Base-by-base conservation (phyloP, 2,888 invertebrate species). In the Thera obeliscata region DNA sequence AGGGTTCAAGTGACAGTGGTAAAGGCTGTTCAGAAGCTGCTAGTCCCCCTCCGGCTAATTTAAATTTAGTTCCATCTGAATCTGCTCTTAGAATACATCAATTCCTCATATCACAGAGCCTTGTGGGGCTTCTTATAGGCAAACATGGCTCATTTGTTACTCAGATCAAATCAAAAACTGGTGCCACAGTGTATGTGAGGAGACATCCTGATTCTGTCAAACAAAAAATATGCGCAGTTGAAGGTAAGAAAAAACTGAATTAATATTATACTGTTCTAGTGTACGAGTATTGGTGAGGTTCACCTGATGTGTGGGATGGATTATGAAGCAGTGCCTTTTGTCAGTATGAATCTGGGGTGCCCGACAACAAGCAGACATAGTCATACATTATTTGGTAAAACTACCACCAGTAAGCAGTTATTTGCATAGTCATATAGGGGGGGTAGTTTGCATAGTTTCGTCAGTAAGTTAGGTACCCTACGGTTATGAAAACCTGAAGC, bases 111-210 rank as follows among this genome's bases (percentile, higher is more conserved):
- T 96, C 96, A 54, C 96, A 96, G 82, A 90, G 94, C 66, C 91
- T 98, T 73, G 97, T 98, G 68, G 98, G 98, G 22, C 95, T 96
- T 67, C 94, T 99, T 76, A 98, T 98, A 86, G 99, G 99, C 52
- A 96, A 95, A 78, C 95, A 96, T 77, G 98, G 98, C 55, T 93
- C 95, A 52, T 97, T 96, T 89, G 96, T 99, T n/a, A 96, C 96
- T 74, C 95, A 95, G 80, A 96, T 98, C 74, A 97, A 97, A 86
- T 93, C 95, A 43, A 96, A 96, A 84, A 96, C 98, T 2, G 95
- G 96, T 75, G 97, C 98, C 33, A 96, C 95, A 81, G 96, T 98
- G 60, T 91, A 95, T 75, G 95, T 99, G n/a, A 96, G 96, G 82
- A 95, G 96, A 81, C 97, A 97, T 91, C 96, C 96, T 11, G 95